Base-by-base conservation (phyloP, 37 sponge, comb jelly and placozoan species). In the Cladorhizidae sp. region DNA sequence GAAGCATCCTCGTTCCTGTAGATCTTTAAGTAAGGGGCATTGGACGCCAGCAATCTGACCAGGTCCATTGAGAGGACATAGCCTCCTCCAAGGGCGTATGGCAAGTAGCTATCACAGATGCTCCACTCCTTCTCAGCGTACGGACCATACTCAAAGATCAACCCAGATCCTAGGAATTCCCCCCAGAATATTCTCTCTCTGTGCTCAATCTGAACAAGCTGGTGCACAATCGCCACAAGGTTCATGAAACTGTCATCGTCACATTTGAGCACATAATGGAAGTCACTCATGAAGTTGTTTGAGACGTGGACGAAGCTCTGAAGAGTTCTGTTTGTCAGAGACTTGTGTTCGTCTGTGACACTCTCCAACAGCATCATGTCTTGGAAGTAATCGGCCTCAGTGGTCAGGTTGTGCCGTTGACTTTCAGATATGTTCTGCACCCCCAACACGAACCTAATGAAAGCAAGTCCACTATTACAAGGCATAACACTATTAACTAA, bases 1-100 rank as follows among this genome's bases (percentile, higher is more conserved):
- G 90, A 73, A 0, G 84, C 90, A 79, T 89, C 90, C 38, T 89
- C 90, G 42, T 72, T 72, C 12, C n/a, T 77, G 56, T 75, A 89
- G 2, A 40, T 67, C 45, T 67, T 51, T 32, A 89, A 52, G 25
- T 64, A 39, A 8, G 54, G 45, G 9, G 55, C 72, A 43, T 89
- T 89, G 33, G 2, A 11, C 0, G 59, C 76, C 15, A 89, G 18
- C 1, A 84, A 43, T 50, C 62, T 54, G 0, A 84, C 77, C 39
- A 89, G 37, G 42, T 83, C 85, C 17, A 40, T 40, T 21, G 80
- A 74, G 0, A 89, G 67, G 5, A 89, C 63, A 41, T 89, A 89
- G 11, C 79, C 85, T 26, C 90, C 90, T 45, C 90, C 90, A 2
- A 41, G 38, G 5, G 85, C 81, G 32, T 89, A 84, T 11, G 90